Conservation (phyloP, 2,888 invertebrate genomes). For the Cylindroiulus punctatus region DNA sequence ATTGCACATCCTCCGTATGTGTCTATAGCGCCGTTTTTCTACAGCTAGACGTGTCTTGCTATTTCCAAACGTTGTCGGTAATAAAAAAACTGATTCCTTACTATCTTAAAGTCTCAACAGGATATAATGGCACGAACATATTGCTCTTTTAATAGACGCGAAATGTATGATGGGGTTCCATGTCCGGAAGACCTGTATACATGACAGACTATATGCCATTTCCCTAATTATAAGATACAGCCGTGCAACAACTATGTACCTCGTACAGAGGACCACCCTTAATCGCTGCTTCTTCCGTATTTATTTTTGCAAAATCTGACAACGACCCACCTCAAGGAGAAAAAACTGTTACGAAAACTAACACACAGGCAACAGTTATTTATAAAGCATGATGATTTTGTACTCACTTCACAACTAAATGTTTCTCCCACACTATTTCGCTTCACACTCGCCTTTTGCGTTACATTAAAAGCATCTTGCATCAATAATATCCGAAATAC, state of each 20-base stretch:
- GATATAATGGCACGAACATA: constrained; percentile 13
- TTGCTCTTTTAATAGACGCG: constrained; percentile 41
- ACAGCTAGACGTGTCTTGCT: background rate
- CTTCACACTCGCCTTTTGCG: too few relatives aligned
- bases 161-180: constrained; percentile 26
- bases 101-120: constrained; percentile 45
- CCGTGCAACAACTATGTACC: background rate
- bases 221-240: background rate
- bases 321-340: too few relatives aligned
- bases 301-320: background rate
- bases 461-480: too few relatives aligned
- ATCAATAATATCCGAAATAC: too few relatives aligned
- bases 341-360: background rate
- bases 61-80: background rate
- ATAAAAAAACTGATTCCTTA: background rate
- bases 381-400: too few relatives aligned
- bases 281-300: background rate
- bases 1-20: background rate
- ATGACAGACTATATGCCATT: background rate
- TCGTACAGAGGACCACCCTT: background rate
- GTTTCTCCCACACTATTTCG: too few relatives aligned
- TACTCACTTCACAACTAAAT: too few relatives aligned
- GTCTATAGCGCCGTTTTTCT: background rate
- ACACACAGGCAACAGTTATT: background rate
- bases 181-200: constrained; percentile 14